Percentiles rank a stretch among this genome's conserved stretches.
Evolutionary conservation across 1,140 invertebrate genomes (phyloP).

Genomic region (Musca vetustissima): DNA sequence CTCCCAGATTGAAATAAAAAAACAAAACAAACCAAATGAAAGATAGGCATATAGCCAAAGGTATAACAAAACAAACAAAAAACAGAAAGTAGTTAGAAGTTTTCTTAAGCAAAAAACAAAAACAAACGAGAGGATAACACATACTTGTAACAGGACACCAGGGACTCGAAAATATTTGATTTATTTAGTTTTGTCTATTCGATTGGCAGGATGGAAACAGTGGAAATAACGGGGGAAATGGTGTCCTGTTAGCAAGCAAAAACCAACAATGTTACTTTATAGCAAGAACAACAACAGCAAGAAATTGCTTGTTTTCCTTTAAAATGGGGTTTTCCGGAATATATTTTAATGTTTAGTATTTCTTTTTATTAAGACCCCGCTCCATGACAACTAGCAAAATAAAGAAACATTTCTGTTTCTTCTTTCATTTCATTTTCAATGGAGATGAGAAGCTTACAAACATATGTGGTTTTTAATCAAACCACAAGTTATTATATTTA

Average conservation of each 20-base stretch:
- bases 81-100: slow-evolving; percentile 8
- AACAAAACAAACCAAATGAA: not conserved
- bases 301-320: too few species aligned
- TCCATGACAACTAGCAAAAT: not conserved
- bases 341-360: too few species aligned
- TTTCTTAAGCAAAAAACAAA: slow-evolving; percentile 1
- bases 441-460: not conserved
- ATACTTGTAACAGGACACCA: not conserved
- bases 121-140: not conserved
- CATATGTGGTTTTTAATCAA: not conserved
- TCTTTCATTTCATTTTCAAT: not conserved
- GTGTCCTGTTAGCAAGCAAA: not conserved
- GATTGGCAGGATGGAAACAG: not conserved
- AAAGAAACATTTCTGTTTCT: not conserved
- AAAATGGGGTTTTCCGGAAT: too few species aligned
- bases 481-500: not conserved
- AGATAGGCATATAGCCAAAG: not conserved
- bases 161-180: too few species aligned
- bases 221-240: not conserved
- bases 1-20: too few species aligned
- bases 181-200: too few species aligned
- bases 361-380: too few species aligned
- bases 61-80: slow-evolving; percentile 1
- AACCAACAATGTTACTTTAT: slow-evolving; percentile 14
- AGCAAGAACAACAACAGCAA: not conserved